Evolutionary conservation across 2,888 invertebrate species (phyloP), one percentile per base, ranked within the genome.

Genomic region (Drosophila lacicola): DNA sequence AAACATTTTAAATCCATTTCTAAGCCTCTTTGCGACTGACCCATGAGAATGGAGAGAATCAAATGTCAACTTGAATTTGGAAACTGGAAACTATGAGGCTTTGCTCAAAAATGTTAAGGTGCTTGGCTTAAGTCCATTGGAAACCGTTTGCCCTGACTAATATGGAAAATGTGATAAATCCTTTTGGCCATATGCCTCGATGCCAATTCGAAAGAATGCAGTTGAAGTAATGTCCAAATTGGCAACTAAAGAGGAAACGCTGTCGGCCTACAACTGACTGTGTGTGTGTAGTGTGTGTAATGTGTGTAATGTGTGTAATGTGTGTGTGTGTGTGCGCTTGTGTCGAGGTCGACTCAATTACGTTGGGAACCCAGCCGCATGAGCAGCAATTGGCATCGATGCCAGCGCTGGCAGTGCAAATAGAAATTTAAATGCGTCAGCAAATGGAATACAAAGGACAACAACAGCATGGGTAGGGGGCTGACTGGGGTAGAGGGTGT

Each of bases 391-490:
- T 57, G 78, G 72, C 72, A 72, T 70, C 70, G 66, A 66, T 63
- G 51, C 65, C 63, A 78, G 63, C 42, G 49, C 39, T 45, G 25
- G 56, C 69, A 62, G 19, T 54, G 70, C 74, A 81, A 84, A 81
- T 79, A 77, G 79, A 80, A 86, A 86, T 83, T 86, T 74, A 82
- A 82, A 86, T 82, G 82, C 83, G 83, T 86, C 86, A 83, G 86
- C 86, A 80, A 80, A 77, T 70, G 75, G 68, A 73, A 70, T 54
- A 71, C 74, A 82, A 78, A 77, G 63, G 55, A 21, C 47, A 70
- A 56, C 41, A 50, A 37, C 11, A 19, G 25, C 17, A 9, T 2
- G 37, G 21, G 47, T 3, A 6, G 6, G 6, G 6, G 29, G 19
- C 14, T 4, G 9, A 36, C 13, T 2, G 29, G 8, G 4, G 13